Evolutionary conservation across 2,113 vertebrate genomes (phyloP), one percentile per base, ranked within the genome.

Genomic region (Pandion haliaetus): DNA sequence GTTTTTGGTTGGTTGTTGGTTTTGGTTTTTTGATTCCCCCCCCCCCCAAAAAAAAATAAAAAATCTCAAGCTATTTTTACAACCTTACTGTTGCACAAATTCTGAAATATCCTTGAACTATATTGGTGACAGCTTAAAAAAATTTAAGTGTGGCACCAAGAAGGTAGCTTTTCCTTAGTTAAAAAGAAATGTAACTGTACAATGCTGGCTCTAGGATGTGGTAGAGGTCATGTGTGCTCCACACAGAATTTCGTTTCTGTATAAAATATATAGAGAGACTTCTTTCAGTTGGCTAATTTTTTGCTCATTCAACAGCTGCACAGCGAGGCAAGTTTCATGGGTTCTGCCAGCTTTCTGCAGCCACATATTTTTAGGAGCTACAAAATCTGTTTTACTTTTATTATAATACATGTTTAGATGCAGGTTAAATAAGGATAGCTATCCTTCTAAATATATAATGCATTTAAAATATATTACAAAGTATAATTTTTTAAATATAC

Each of bases 91-190:
- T n/a, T 76, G 10, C 7, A 49, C 2, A 69, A 72, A 34, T 45
- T 25, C 17, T 5, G 54, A 26, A 58, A 73, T 69, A 50, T 61
- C 25, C 8, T 57, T 55, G 28, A 77, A 13, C 8, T 61, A 42
- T 18, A 58, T 17, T 44, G 5, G 7, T 32, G 9, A n/a, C 17
- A 6, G 2, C 32, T 63, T 72, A 9, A 45, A 82, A 65, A 50
- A 49, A 23, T 8, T 8, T 29, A 2, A 36, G 1, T 28, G 2
- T 70, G 16, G n/a, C 2, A 19, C 5, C 1, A 14, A 77, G 18
- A 14, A 77, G 3, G 6, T 36, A 62, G 12, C 2, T 9, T 67
- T 79, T 57, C 31, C 44, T n/a, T 10, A 5, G 18, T 52, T 82
- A 52, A 40, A 84, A 45, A 81, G 34, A 21, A 47, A 62, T 49